phyloP scores from a whole-genome alignment of 2,888 invertebrate species.

The Lissocephala sabroskyi region DNA sequence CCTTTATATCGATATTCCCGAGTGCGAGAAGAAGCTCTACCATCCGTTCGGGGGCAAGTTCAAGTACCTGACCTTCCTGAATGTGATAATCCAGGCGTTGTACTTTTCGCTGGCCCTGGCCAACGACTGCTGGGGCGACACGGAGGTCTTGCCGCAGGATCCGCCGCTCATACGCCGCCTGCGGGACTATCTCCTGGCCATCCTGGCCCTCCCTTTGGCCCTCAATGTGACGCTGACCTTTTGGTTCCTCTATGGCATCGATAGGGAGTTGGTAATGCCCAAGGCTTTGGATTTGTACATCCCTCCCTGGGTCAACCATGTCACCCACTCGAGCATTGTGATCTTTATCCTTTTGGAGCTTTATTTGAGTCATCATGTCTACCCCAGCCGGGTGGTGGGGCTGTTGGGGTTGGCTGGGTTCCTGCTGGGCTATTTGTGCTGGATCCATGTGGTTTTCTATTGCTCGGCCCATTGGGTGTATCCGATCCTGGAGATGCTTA shows the following conservation, averaged over 20 bases:
- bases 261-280: constrained; percentile 91
- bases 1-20: no score
- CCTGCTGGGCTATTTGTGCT: no score
- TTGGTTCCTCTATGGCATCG: constrained; percentile 91
- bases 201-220: constrained; percentile 83
- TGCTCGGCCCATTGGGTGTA: no score
- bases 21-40: no score
- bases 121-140: constrained; percentile 83
- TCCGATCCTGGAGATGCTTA: no score
- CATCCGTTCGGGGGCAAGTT: constrained; percentile 88
- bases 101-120: constrained; percentile 83
- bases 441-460: no score
- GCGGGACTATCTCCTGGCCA: constrained; percentile 79
- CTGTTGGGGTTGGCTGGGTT: no score
- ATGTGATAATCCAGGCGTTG: constrained; percentile 82
- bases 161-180: constrained; percentile 75
- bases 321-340: no score
- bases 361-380: no score
- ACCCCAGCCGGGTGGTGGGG: no score
- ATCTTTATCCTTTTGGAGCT: no score
- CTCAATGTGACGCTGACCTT: constrained; percentile 86
- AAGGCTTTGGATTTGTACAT: constrained; percentile 85
- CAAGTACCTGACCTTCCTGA: constrained; percentile 85
- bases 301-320: no score
- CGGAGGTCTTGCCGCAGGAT: constrained; percentile 77